phyloP scores from a whole-genome alignment of 2,113 vertebrate genomes.

The Cyanoramphus novaezelandiae region DNA sequence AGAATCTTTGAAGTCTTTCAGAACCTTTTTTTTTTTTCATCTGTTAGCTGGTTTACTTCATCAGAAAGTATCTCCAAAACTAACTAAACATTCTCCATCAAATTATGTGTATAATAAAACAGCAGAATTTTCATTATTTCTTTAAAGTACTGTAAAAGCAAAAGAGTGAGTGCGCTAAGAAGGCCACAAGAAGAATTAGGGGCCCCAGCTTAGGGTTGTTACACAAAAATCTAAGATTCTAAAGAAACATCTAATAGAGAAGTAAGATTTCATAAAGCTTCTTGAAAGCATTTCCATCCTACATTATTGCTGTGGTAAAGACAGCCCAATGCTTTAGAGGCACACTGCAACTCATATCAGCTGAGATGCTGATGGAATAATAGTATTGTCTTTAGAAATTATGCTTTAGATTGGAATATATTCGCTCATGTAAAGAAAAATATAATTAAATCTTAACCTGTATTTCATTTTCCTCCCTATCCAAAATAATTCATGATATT shows the following conservation, averaged over 20 bases:
- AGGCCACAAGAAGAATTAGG: neutral
- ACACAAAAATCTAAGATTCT: neutral
- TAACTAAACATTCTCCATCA: neutral
- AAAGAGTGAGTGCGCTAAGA: neutral
- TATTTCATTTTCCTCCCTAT: neutral
- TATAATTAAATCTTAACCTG: neutral
- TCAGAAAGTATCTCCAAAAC: neutral
- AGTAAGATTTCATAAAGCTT: neutral
- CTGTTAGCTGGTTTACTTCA: neutral
- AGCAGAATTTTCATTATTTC: neutral
- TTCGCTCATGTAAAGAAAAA: neutral
- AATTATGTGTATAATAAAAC: fast-evolving
- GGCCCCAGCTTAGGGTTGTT: neutral
- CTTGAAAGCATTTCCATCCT: neutral
- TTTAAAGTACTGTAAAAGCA: neutral
- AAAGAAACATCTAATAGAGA: neutral
- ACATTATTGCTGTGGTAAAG: neutral
- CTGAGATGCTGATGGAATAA: neutral
- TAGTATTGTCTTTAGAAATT: neutral
- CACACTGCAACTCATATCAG: neutral
- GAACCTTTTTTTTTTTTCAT: neutral
- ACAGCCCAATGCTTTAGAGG: neutral
- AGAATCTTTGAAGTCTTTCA: neutral
- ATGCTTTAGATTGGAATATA: neutral
- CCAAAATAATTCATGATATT: neutral